Evolutionary conservation across 2,888 invertebrate species (phyloP).

Genomic region (Hedya salicella): DNA sequence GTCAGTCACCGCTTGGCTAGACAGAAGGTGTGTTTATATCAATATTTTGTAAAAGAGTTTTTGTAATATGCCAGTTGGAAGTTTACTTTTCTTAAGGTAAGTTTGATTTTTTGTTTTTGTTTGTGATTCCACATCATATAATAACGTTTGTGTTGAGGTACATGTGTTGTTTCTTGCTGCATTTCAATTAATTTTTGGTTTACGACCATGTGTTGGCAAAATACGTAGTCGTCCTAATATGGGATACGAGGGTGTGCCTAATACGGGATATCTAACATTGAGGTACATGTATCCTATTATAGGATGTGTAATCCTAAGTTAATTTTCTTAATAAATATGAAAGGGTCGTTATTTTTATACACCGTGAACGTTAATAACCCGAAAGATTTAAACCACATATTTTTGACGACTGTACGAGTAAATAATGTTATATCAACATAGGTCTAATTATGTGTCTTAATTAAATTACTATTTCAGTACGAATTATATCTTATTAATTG

Average conservation of each 20-base stretch:
- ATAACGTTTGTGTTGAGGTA: slow-evolving; percentile 2
- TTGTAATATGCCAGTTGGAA: neutral
- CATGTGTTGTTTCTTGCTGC: neutral
- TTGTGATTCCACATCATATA: slow-evolving; percentile 5
- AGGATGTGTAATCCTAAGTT: too few relatives aligned
- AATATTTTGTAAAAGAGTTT: neutral
- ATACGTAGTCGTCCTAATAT: slow-evolving; percentile 6
- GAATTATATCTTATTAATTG: too few relatives aligned
- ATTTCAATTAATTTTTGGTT: slow-evolving; percentile 5
- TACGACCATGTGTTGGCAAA: slow-evolving; percentile 7
- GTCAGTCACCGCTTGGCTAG: neutral
- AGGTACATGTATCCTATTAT: neutral
- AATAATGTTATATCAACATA: too few relatives aligned
- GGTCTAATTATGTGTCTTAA: too few relatives aligned
- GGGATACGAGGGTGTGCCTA: slow-evolving; percentile 9
- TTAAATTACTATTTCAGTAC: too few relatives aligned
- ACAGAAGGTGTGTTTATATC: neutral
- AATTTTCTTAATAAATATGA: neutral
- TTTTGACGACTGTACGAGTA: too few relatives aligned
- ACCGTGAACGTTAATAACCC: too few relatives aligned
- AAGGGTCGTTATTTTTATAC: too few relatives aligned
- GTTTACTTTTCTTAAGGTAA: slow-evolving; percentile 12
- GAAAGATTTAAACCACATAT: too few relatives aligned
- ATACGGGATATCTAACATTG: slow-evolving; percentile 12
- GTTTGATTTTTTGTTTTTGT: slow-evolving; percentile 7